Evolutionary conservation across 2,888 invertebrate genomes (phyloP), one percentile per base, ranked within the genome.

Genomic region (Lepidocyrtinus sp.): DNA sequence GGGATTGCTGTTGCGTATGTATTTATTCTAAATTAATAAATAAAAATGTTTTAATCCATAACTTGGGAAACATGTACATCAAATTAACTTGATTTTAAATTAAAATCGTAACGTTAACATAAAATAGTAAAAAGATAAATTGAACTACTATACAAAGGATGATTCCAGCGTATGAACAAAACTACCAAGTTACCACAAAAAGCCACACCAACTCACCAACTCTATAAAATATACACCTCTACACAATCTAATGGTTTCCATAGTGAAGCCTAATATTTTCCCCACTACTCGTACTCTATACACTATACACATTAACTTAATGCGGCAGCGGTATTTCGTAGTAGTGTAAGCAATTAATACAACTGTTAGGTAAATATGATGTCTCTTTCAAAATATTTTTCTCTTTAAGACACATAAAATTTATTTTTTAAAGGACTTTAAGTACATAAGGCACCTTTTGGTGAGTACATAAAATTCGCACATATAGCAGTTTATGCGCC

Each of bases 281-380:
- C n/a, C n/a, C n/a, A n/a, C n/a, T n/a, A n/a, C n/a, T n/a, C n/a
- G n/a, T n/a, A n/a, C n/a, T n/a, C 75, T 67, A 67, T 69, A 62
- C 62, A 62, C 62, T 62, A 36, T 36, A 62, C 62, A 62, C 67
- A 62, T 61, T 69, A 68, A 59, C 62, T 75, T 73, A 26, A 79
- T 74, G 75, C 75, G 75, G 75, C 71, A 81, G 80, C 68, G 74
- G 75, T 74, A 21, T 36, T 67, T 59, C 70, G 62, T 62, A 55
- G 19, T n/a, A 55, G 15, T 17, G 55, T 55, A 62, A 21, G 15
- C 15, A 62, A 62, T 75, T 81, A 81, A 81, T 81, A 81, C 75
- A 65, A 81, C 80, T 81, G 80, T 81, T 75, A 81, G 80, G 80
- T 81, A 81, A 81, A 81, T 81, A 81, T 81, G 80, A 81, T 81